Evolutionary conservation across 2,113 vertebrate genomes (phyloP).

Genomic region (Bolborhynchus lineola): DNA sequence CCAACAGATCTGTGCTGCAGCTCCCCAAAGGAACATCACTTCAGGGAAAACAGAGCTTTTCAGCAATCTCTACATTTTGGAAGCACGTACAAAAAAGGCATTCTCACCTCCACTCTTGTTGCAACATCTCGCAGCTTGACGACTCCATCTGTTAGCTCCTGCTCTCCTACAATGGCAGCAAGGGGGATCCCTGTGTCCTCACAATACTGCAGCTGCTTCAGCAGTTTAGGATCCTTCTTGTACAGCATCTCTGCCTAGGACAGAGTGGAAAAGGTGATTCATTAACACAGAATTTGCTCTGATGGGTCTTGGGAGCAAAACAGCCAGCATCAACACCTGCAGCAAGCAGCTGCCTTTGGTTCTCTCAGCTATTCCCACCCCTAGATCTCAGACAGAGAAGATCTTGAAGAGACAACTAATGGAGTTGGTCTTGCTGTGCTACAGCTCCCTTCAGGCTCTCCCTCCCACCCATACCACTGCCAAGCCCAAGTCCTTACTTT

Average conservation of each 20-base stretch:
- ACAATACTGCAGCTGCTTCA: constrained; percentile 92
- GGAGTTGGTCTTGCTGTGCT: not conserved
- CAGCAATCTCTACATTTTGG: not conserved
- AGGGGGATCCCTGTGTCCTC: constrained; percentile 88
- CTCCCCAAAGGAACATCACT: rapidly evolving
- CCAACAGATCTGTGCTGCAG: not conserved
- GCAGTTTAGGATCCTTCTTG: constrained; percentile 90
- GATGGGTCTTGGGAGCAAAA: not conserved
- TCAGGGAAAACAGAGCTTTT: not conserved
- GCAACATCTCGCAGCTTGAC: constrained; percentile 86
- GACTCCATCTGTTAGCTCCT: constrained; percentile 85
- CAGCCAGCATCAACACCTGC: not conserved
- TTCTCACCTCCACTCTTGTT: constrained; percentile 86
- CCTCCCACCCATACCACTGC: not conserved
- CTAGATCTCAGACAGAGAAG: not conserved
- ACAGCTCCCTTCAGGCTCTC: not conserved
- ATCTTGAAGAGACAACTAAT: not conserved
- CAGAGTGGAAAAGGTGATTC: not conserved
- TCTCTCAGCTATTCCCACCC: not conserved
- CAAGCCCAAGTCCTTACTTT: not conserved
- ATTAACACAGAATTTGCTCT: not conserved
- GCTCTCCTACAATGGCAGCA: constrained; percentile 89
- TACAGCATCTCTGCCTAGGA: constrained; percentile 90
- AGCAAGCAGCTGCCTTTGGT: not conserved
- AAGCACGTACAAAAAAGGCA: not conserved